These are phyloP conservation scores for Oryzias woworae DNA, from an alignment of 2,113 vertebrate genomes.

Conservation along the genomic window DNA sequence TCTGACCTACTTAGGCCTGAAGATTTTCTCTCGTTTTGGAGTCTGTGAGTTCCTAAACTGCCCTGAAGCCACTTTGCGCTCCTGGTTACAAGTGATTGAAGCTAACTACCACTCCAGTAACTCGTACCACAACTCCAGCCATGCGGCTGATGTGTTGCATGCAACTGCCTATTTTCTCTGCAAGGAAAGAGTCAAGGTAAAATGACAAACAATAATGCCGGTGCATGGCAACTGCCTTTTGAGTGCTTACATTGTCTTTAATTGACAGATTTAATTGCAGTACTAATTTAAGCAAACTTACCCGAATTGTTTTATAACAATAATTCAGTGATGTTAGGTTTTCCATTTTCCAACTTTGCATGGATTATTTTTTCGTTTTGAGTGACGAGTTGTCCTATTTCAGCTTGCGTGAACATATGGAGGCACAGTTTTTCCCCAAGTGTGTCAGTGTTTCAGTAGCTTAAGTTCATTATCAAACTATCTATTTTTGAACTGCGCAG, in stretches of 20 bases:
- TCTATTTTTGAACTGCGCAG: conserved; percentile 62
- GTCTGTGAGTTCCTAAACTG: conserved; percentile 94
- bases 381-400: not conserved
- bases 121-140: conserved; percentile 96
- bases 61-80: conserved; percentile 87
- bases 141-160: conserved; percentile 92
- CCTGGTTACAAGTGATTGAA: conserved; percentile 93
- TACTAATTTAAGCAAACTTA: not conserved
- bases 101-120: conserved; percentile 93
- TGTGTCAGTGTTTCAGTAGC: conserved; percentile 58
- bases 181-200: conserved; percentile 93
- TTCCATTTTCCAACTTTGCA: no score
- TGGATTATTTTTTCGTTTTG: not conserved
- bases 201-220: not conserved
- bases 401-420: conserved; percentile 10
- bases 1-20: conserved; percentile 91
- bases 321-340: no score
- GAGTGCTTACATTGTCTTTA: not conserved
- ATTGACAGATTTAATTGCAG: not conserved
- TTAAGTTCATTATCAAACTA: conserved; percentile 63
- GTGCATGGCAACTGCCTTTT: not conserved
- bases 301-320: no score
- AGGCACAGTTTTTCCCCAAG: conserved; percentile 33
- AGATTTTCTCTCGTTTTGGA: conserved; percentile 92
- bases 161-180: conserved; percentile 95